Evolutionary conservation across 2,888 invertebrate genomes (phyloP).

Genomic region (Oxycera nigricornis): DNA sequence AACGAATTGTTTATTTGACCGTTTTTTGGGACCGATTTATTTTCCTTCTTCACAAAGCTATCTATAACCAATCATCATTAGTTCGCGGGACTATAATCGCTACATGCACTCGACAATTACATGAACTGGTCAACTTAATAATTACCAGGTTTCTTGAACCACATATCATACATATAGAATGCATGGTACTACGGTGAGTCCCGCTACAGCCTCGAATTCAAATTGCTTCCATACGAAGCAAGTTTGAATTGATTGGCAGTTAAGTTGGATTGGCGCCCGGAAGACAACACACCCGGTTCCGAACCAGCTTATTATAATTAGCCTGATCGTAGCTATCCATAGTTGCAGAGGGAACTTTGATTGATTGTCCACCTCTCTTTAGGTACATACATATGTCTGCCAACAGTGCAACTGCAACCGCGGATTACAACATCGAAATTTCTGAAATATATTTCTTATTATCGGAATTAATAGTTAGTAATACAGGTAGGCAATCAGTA

Average conservation of each 20-base stretch:
- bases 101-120: background rate
- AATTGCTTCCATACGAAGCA: constrained; percentile 1
- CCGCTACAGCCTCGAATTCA: constrained; percentile 13
- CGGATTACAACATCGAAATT: constrained; percentile 9
- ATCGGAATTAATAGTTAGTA: background rate
- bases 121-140: background rate
- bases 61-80: too few relatives aligned
- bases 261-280: constrained; percentile 6
- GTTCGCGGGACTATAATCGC: background rate
- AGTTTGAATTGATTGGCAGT: background rate
- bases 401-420: constrained; percentile 4
- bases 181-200: background rate
- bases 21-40: too few relatives aligned
- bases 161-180: background rate
- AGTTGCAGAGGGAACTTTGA: background rate
- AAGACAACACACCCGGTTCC: constrained; percentile 8
- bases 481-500: background rate
- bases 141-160: constrained; percentile 26
- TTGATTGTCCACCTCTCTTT: background rate
- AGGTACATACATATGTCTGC: background rate
- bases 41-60: too few relatives aligned
- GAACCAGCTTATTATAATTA: background rate
- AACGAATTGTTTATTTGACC: too few relatives aligned
- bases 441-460: background rate
- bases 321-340: background rate